These are phyloP conservation scores for Dicaeum eximium DNA, from an alignment of 2,113 vertebrate species.

Conservation along the genomic window DNA sequence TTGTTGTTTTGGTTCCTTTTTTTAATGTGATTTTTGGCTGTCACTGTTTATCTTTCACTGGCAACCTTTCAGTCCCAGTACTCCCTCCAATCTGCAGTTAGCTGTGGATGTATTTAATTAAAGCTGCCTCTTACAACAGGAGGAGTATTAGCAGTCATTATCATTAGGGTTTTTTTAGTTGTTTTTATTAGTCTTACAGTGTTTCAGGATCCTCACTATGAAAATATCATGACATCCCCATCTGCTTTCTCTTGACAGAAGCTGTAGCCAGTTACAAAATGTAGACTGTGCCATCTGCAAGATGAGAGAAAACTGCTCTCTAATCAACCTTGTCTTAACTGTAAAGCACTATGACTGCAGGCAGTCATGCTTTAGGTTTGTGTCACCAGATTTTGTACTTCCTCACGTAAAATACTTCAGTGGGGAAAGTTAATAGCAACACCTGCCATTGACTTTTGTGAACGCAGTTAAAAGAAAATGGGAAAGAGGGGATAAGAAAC, in stretches of 20 bases:
- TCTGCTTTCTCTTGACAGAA: constrained; percentile 10
- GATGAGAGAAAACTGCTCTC: neutral
- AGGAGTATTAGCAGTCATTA: neutral
- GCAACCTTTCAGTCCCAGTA: neutral
- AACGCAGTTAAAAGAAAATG: neutral
- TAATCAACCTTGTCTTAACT: neutral
- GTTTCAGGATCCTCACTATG: neutral
- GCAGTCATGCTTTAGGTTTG: neutral
- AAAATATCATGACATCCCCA: constrained; percentile 6
- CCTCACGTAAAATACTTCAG: neutral
- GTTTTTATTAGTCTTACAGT: neutral
- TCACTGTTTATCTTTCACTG: neutral
- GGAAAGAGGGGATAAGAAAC: neutral
- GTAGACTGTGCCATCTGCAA: neutral
- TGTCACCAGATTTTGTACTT: neutral
- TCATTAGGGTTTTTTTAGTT: neutral
- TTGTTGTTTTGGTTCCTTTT: neutral
- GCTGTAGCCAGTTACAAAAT: neutral
- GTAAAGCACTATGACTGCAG: neutral
- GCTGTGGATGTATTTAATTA: constrained; percentile 41
- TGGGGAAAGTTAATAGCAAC: neutral
- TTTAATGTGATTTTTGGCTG: neutral
- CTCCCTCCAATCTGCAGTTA: constrained; percentile 8
- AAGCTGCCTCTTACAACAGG: neutral
- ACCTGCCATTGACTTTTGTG: constrained; percentile 4